Evolutionary conservation across 2,888 invertebrate genomes (phyloP), one percentile per base, ranked within the genome.

Genomic region (Harpagoxenus sublaevis): DNA sequence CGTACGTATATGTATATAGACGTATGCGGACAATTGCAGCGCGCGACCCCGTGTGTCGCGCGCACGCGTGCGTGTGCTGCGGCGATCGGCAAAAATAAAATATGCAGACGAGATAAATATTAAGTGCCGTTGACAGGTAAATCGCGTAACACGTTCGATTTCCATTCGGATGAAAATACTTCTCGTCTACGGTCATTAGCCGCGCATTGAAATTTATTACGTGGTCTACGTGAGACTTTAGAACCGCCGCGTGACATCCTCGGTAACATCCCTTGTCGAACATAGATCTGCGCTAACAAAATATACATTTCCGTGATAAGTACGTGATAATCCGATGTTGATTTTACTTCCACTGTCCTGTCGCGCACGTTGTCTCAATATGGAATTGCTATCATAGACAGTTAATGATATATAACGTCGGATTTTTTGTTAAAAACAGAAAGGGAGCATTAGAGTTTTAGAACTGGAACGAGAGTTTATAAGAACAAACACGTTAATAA

Each of bases 81-180:
- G 90, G 87, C 92, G 90, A 90, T 93, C 90, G 92, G 89, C 90
- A 66, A 85, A 86, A 89, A 92, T 93, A 86, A 93, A 94, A 92
- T 92, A 94, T 93, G 89, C 92, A 93, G 85, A 57, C 82, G 85
- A 83, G 89, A 92, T 92, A 90, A 92, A 93, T 92, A 90, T 92
- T 92, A 90, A 89, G 91, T 86, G 84, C 75, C 87, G 90, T 84
- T 91, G 91, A 92, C 92, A 89, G 90, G 87, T 89, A 85, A 90
- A 92, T 91, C 86, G 81, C 84, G 68, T 83, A 68, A 68, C 66
- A 88, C 84, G 88, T 87, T 62, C 70, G 65, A 84, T 84, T 86
- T 83, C 63, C 84, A 48, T 57, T 82, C 57, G 60, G 55, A 53
- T 70, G 82, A 70, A 87, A 88, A 86, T 84, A 82, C 82, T 84